A percentile compares a stretch with the other conserved stretches of the same genome.
phyloP scores from a whole-genome alignment of 2,797 vertebrate species.

The Pachyuromys duprasi region DNA sequence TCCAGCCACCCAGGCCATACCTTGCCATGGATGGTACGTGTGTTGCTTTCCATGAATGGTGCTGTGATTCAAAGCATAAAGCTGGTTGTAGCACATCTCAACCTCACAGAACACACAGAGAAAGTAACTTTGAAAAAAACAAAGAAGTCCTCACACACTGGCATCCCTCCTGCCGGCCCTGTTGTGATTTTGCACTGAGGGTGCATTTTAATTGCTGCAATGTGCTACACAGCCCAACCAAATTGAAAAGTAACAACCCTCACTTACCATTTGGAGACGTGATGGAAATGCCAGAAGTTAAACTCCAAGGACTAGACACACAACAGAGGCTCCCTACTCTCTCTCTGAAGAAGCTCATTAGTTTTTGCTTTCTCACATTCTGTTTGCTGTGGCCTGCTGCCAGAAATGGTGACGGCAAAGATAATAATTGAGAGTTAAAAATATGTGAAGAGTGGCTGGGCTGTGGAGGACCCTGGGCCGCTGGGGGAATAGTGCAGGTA shows the following conservation, averaged over 20 bases:
- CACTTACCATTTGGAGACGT: constrained; percentile 88
- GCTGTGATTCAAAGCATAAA: constrained; percentile 82
- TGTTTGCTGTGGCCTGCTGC: constrained; percentile 88
- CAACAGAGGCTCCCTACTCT: constrained; percentile 88
- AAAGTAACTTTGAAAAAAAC: constrained; percentile 83
- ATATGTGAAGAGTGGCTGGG: constrained; percentile 84
- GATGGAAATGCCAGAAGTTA: constrained; percentile 88
- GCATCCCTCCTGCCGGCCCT: constrained; percentile 87
- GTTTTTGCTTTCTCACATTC: constrained; percentile 89
- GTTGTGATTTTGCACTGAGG: constrained; percentile 88
- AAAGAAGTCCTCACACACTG: constrained; percentile 80
- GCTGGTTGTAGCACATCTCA: constrained; percentile 79
- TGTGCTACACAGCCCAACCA: constrained; percentile 87
- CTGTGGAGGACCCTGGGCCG: constrained; percentile 81
- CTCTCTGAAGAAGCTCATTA: constrained; percentile 88
- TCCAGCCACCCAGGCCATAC: background rate
- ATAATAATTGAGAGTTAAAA: constrained; percentile 89
- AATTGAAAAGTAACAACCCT: constrained; percentile 87
- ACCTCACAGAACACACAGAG: constrained; percentile 78
- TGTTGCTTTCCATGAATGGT: constrained; percentile 70
- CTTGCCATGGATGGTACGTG: constrained; percentile 35
- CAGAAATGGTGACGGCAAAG: constrained; percentile 87
- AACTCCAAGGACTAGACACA: constrained; percentile 87
- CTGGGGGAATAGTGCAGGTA: constrained; percentile 58
- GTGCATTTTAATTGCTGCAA: constrained; percentile 89